Percentiles rank a stretch among this genome's conserved stretches.
These are phyloP conservation scores for Fragum sueziense DNA, from an alignment of 2,888 invertebrate genomes.

Conservation along the genomic window DNA sequence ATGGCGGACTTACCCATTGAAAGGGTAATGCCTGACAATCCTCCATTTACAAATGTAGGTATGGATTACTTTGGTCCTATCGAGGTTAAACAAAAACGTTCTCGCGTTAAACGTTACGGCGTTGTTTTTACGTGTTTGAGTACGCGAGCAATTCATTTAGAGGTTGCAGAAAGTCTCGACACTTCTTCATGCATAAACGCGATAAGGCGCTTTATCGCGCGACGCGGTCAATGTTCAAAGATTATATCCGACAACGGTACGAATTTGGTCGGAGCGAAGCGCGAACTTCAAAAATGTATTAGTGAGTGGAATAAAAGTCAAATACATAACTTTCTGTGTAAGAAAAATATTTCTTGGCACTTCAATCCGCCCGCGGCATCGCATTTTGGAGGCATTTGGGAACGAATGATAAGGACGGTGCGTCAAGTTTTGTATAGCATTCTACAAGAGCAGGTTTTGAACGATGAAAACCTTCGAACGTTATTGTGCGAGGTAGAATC, in stretches of 20 bases:
- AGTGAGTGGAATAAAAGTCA: neutral
- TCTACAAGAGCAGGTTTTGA: neutral
- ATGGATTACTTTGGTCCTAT: neutral
- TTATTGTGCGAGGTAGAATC: too few relatives aligned
- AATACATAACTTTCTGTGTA: neutral
- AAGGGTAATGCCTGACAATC: constrained; percentile 26
- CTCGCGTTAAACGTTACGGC: constrained; percentile 54
- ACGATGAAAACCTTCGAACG: too few relatives aligned
- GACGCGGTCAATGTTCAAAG: neutral
- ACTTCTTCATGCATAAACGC: neutral
- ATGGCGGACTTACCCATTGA: neutral
- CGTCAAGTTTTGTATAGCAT: neutral
- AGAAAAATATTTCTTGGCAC: neutral
- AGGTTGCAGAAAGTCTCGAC: neutral
- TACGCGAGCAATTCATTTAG: neutral
- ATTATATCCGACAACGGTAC: neutral
- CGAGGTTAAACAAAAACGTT: neutral
- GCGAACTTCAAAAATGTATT: neutral
- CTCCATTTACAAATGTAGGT: neutral
- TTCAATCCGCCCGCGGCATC: neutral
- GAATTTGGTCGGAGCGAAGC: neutral
- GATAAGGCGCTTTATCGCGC: neutral
- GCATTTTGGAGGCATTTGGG: neutral
- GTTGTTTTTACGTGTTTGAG: constrained; percentile 11
- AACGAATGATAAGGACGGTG: neutral